Percentiles rank a stretch among this genome's conserved stretches.
phyloP scores from a whole-genome alignment of 2,888 invertebrate species.

The Anorthoa munda region DNA sequence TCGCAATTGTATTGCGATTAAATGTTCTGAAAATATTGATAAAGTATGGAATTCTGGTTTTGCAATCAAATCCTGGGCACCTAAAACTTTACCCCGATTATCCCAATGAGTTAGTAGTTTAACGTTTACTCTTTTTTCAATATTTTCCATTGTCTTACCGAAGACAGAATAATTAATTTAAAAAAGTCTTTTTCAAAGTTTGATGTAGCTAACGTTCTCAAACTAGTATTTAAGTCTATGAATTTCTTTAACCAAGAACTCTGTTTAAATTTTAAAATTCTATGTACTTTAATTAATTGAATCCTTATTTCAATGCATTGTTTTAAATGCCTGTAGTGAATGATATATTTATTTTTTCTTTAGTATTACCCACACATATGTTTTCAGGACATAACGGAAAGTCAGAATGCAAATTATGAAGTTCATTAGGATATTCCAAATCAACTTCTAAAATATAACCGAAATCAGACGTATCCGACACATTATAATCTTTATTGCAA shows the following conservation, averaged over 20 bases:
- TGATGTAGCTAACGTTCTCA: conserved; percentile 14
- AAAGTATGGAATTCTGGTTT: conserved; percentile 1
- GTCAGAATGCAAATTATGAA: not conserved
- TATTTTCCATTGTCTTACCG: conserved; percentile 1
- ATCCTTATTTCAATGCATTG: conserved; percentile 2
- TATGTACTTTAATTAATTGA: conserved; percentile 12
- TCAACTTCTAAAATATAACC: too few species aligned
- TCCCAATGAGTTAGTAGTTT: too few species aligned
- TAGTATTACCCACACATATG: conserved; percentile 18
- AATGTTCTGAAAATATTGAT: not conserved
- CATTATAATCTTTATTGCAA: not conserved
- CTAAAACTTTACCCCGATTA: not conserved
- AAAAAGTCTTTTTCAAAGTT: conserved; percentile 16
- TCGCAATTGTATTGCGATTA: not conserved
- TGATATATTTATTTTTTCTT: conserved; percentile 19
- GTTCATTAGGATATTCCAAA: too few species aligned
- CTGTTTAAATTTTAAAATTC: conserved; percentile 24
- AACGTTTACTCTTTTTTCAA: not conserved
- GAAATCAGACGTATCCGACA: not conserved
- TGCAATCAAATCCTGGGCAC: not conserved
- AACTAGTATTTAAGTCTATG: conserved; percentile 16
- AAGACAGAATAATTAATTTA: conserved; percentile 6
- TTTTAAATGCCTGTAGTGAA: conserved; percentile 15
- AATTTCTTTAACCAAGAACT: conserved; percentile 2
- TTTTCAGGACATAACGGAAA: conserved; percentile 19